Conservation (phyloP, 2,797 vertebrate species). For the Pterois miles region DNA sequence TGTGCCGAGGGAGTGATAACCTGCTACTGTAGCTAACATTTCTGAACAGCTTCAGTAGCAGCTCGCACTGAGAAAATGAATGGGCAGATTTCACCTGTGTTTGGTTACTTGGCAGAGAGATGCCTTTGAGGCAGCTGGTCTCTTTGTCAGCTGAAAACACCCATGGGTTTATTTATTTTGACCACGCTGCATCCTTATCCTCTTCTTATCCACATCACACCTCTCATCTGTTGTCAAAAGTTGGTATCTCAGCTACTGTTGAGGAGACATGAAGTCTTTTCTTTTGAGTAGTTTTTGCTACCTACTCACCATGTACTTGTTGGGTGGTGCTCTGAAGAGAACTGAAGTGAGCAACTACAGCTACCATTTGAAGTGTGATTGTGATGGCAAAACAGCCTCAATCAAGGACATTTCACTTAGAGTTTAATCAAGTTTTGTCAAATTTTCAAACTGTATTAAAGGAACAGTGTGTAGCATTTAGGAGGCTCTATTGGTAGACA, state of each 20-base stretch:
- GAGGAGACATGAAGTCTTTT: background rate
- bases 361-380: background rate
- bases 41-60: constrained; percentile 52
- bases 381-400: background rate
- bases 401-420: background rate
- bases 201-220: background rate
- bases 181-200: constrained; percentile 13
- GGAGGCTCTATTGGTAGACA: too few species aligned
- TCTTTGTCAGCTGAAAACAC: constrained; percentile 48
- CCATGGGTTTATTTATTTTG: constrained; percentile 48
- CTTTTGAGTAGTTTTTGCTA: background rate
- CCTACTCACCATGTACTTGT: background rate
- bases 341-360: background rate
- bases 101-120: constrained; percentile 29
- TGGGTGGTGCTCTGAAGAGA: background rate
- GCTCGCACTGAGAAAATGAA: constrained; percentile 50
- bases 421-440: background rate
- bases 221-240: background rate
- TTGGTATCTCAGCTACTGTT: constrained; percentile 3
- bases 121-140: constrained; percentile 22
- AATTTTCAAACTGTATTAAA: background rate
- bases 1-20: constrained; percentile 61
- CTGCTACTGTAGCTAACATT: constrained; percentile 61
- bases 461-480: too few species aligned
- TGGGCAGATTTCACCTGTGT: constrained; percentile 45